Evolutionary conservation across 2,888 invertebrate genomes (phyloP), one percentile per base, ranked within the genome.

Genomic region (Coelogynopora nodosa): DNA sequence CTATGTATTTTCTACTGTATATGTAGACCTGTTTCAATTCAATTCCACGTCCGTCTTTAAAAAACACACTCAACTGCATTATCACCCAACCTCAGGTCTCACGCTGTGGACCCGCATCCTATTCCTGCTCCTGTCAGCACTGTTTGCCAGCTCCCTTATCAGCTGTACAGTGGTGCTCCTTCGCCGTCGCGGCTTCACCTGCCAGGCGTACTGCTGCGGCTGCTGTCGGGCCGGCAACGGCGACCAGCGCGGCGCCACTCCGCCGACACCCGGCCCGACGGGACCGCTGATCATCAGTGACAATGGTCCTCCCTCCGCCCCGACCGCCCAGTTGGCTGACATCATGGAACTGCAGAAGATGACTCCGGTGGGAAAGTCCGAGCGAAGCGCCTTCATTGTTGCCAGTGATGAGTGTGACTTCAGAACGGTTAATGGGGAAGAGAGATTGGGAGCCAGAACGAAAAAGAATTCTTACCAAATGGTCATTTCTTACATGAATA

Each of bases 401-500:
- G 23, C 23, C 10, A 26, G 74, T 26, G 27, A 2, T 2, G 74
- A 74, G 74, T 2, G 23, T 13, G 74, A 74, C 23, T 2, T 23
- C 23, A 5, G 74, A n/a, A 26, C 23, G 5, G 74, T 74, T 5
- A 74, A 74, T 74, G 74, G 74, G 74, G 74, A 74, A 2, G 74
- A 74, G 2, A 74, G 10, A 13, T 26, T 5, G 10, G 23, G 74
- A 26, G 2, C 23, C 74, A 74, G 23, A 26, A 23, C 27, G 2
- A 74, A 74, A 23, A 74, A 74, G 23, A 74, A 74, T 26, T 74
- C 74, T 74, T 74, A 74, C 27, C 74, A 74, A 2, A 74, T 74
- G 74, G 74, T 74, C 2, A 74, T 74, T 5, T 74, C 74, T 2
- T 74, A 74, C 23, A 74, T 74, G 74, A 74, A 74, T 26, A 74